Percentiles rank a stretch among this genome's conserved stretches.
Conservation (phyloP, 1,140 invertebrate species). For the Drosophila pruinosa region DNA sequence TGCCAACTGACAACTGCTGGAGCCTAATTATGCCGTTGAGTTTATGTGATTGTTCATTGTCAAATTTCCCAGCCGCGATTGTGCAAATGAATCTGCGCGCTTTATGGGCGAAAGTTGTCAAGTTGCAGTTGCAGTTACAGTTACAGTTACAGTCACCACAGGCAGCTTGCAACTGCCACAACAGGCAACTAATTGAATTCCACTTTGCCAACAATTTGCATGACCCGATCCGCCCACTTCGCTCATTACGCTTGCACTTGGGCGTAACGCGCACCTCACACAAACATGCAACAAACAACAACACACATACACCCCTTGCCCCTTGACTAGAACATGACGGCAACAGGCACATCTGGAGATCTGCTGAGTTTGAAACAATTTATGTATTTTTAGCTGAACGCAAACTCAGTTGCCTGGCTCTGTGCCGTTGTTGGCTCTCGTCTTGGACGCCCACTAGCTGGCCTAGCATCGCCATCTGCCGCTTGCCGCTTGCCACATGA, state of each 20-base stretch:
- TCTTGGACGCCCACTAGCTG: constrained; percentile 62
- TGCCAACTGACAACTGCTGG: constrained; percentile 14
- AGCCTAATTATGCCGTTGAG: constrained; percentile 46
- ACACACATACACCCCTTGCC: neutral
- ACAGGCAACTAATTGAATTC: constrained; percentile 39
- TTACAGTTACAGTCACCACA: constrained; percentile 6
- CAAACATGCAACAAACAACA: neutral
- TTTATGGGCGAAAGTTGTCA: constrained; percentile 49
- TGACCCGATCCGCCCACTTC: constrained; percentile 21
- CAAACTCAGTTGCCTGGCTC: constrained; percentile 26
- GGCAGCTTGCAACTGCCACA: constrained; percentile 11
- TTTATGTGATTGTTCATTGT: constrained; percentile 40
- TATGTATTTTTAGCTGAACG: constrained; percentile 48
- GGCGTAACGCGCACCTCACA: constrained; percentile 9
- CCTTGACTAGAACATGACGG: neutral
- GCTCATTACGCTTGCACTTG: constrained; percentile 34
- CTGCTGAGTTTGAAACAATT: constrained; percentile 34
- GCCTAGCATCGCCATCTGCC: constrained; percentile 52
- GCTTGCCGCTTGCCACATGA: constrained; percentile 17
- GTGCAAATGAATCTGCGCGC: constrained; percentile 30
- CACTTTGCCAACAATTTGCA: constrained; percentile 43
- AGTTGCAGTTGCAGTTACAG: constrained; percentile 10
- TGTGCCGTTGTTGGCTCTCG: constrained; percentile 25
- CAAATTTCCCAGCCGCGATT: constrained; percentile 13
- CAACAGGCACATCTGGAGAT: constrained; percentile 28